These are phyloP conservation scores for Clamator glandarius DNA, from an alignment of 2,797 vertebrate genomes.

Conservation along the genomic window DNA sequence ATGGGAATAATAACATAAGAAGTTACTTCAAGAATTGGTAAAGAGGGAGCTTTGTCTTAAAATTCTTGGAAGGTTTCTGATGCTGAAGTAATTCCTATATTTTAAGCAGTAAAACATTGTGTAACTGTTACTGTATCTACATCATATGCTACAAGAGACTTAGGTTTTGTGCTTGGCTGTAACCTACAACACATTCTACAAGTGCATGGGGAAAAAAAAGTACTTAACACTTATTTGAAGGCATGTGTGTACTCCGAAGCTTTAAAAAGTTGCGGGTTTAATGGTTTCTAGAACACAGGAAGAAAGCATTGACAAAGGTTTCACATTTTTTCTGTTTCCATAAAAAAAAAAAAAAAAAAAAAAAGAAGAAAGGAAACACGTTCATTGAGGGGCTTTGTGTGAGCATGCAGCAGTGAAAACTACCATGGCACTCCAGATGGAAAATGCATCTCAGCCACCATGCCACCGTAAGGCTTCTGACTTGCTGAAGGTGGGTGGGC, in stretches of 20 bases:
- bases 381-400: not conserved
- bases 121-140: not conserved
- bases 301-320: slow-evolving; percentile 4
- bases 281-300: slow-evolving; percentile 5
- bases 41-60: slow-evolving; percentile 7
- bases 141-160: not conserved
- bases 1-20: not conserved
- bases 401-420: not conserved
- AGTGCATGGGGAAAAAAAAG: slow-evolving; percentile 39
- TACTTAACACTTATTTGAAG: slow-evolving; percentile 3
- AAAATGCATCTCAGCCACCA: not conserved
- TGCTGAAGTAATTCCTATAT: not conserved
- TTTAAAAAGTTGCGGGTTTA: not conserved
- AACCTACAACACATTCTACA: slow-evolving; percentile 37
- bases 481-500: slow-evolving; percentile 55
- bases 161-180: not conserved
- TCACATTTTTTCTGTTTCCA: slow-evolving; percentile 1
- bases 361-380: accelerated
- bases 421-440: slow-evolving; percentile 12
- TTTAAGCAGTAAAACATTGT: slow-evolving; percentile 7
- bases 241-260: not conserved
- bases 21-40: not conserved
- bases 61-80: slow-evolving; percentile 7
- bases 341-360: not conserved
- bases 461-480: not conserved